Evolutionary conservation across 1,140 invertebrate species (phyloP), one percentile per base, ranked within the genome.

Genomic region (Parasteatoda tepidariorum): DNA sequence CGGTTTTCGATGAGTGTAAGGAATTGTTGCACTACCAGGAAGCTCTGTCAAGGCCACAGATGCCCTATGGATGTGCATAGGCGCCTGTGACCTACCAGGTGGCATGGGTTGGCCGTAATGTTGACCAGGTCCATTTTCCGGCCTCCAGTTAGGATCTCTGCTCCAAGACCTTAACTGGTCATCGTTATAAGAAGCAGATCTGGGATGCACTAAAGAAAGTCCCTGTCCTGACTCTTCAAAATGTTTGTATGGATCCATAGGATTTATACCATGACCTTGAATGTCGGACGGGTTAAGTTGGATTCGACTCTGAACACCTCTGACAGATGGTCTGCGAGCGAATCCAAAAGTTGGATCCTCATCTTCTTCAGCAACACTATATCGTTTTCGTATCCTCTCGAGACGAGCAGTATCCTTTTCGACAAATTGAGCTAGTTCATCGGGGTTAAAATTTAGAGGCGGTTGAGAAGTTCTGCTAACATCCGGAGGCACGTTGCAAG

Each of bases 281-380:
- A 68, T 22, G n/a, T 79, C 75, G 78, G 78, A 82, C 78, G 78
- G 78, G 54, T 61, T 61, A 11, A 64, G 15, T 41, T 70, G 78
- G 26, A 82, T 61, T 22, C 55, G 55, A 24, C 55, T 71, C 31
- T 83, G 93, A 48, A 94, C 94, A 0, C 93, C 93, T 0, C 94
- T 91, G 1, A 97, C 95, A 0, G 95, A 95, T 0, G 95, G 95
- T 9, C 95, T 90, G n/a, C 94, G 91, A 86, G 95, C 94, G 88
- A 97, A 96, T 5, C 95, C 95, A 84, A 96, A 96, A 86, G 96
- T 95, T 84, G 96, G 95, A 84, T 88, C 86, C 86, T 96, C 94
- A 24, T 92, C 92, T 81, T 89, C 90, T 38, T 88, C 86, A 2
- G 87, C 85, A 6, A 91, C 88, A 79, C 89, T 91, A 84, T 92